Base-by-base conservation (phyloP, 2,888 invertebrate genomes). In the Tinea trinotella region DNA sequence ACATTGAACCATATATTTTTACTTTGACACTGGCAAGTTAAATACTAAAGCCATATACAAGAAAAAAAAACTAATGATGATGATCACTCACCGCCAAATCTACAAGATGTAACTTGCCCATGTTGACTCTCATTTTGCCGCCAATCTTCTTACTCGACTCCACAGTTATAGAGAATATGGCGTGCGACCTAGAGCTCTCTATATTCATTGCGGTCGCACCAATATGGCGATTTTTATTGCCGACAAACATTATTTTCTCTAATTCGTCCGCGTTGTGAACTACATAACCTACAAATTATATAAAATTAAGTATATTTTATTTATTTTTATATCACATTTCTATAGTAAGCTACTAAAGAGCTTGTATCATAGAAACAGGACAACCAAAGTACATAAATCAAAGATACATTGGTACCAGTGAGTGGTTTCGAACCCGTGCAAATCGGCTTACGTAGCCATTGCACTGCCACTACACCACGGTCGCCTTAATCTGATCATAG, bases 161-260 rank as follows among this genome's bases (percentile, higher is more conserved):
- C 46, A 99, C 94, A 0, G 97, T 98, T 49, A 99, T 96, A 10
- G 97, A 97, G 85, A 99, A 99, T 64, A 99, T 98, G 6, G 99
- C 98, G 86, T 99, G 99, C 0, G 98, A 98, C 52, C 99, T 88
- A 0, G 98, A 98, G 64, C 98, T 98, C 68, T 96, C 95, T 9
- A 93, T 92, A 78, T 99, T 99, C 98, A 99, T 99, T 60, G 97
- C 94, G 0, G 99, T 99, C 0, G 98, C 93, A 7, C 80, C 74
- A 55, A 78, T 82, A 54, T 81, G 79, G 0, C 99, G 90, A 86
- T 98, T 98, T 79, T 96, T 97, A 75, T 98, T 99, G 54, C 99
- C 99, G 17, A 97, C 88, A 36, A 93, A 93, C 96, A 99, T 97
- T 54, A 99, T 95, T 63, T 94, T 92, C 69, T 96, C 96, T 71